Evolutionary conservation across 2,113 vertebrate species (phyloP), one percentile per base, ranked within the genome.

Genomic region (Atlantisia rogersi): DNA sequence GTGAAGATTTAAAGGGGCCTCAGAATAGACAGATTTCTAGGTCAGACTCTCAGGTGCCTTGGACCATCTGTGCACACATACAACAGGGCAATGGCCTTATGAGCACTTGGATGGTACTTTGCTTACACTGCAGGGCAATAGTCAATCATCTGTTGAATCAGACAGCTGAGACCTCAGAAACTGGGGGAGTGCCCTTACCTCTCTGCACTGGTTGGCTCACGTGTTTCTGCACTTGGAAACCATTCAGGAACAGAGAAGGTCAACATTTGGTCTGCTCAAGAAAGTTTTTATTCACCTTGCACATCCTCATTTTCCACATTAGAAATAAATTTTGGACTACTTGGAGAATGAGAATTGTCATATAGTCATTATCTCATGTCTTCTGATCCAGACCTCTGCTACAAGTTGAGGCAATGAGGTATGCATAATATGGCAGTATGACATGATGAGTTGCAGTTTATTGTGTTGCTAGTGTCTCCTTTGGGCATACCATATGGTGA

Each of bases 401-500:
- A 82, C 37, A 85, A 80, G 37, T 19, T 13, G n/a, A 76, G 52
- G 46, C 39, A 80, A 37, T 39, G 32, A 94, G 82, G 40, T 73
- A 32, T 44, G 39, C 29, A 63, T 70, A 90, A 62, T 69, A 60
- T 31, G 69, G 28, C 35, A 56, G 53, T 53, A 69, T 29, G 58
- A 78, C 42, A 74, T 11, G 17, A 82, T 81, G 60, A n/a, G 59
- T 59, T 86, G 77, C 32, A 74, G 46, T 82, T 89, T 83, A 90
- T 75, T 65, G 59, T 62, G 59, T 64, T 84, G 44, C 20, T 83
- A 79, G 53, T 85, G 44, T 73, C 64, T 93, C 68, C 70, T 85
- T 79, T 78, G 94, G 82, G 75, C 42, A 65, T 46, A 69, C 32
- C 67, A 76, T 53, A 75, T 50, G 60, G 59, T 69, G 44, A 94